These are phyloP conservation scores for Ceriagrion tenellum DNA, from an alignment of 2,888 invertebrate species.

Conservation along the genomic window DNA sequence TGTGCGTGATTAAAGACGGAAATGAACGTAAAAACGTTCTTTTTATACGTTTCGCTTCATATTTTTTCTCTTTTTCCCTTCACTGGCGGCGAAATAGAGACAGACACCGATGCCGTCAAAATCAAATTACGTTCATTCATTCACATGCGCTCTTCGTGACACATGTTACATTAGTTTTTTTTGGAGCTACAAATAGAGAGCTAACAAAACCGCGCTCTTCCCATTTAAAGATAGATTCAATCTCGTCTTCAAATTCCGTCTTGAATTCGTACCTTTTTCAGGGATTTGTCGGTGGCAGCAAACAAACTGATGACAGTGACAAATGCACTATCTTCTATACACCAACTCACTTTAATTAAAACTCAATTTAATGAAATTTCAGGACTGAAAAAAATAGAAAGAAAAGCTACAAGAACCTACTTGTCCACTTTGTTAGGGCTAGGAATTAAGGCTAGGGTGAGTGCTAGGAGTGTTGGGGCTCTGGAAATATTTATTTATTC, in stretches of 20 bases:
- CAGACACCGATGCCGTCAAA: background rate
- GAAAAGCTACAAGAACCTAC: no score
- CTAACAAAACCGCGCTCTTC: background rate
- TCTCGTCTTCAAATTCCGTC: background rate
- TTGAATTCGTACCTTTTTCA: background rate
- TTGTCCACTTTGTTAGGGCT: no score
- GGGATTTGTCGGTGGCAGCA: background rate
- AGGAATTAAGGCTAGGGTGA: no score
- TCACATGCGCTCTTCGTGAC: background rate
- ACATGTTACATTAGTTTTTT: background rate
- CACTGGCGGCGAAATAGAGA: background rate
- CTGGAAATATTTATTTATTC: no score
- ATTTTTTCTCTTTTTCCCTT: background rate
- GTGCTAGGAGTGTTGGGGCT: no score
- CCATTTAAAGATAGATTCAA: background rate
- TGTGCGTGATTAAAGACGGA: background rate
- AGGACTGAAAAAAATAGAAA: no score
- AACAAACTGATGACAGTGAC: background rate
- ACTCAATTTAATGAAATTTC: no score
- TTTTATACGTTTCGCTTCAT: background rate
- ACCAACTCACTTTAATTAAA: no score
- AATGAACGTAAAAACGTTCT: background rate
- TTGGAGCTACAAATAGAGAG: background rate
- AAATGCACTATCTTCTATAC: background rate
- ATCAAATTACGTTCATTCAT: background rate